Percentiles rank a stretch among this genome's conserved stretches.
phyloP scores from a whole-genome alignment of 2,888 invertebrate species.

The Drepana falcataria region DNA sequence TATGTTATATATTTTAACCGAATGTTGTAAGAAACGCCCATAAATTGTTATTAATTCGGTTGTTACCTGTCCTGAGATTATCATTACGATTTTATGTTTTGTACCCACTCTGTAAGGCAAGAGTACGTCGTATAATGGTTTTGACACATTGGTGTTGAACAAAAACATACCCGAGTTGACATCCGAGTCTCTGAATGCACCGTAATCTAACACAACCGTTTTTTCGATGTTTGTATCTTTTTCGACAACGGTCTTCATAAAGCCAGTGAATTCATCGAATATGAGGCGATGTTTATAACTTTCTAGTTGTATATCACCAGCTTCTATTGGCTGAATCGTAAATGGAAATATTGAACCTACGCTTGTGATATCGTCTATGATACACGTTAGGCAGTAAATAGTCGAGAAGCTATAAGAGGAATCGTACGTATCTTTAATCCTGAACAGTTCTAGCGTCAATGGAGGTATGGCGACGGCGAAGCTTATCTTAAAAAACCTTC shows the following conservation, averaged over 20 bases:
- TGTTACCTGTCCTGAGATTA: conserved; percentile 88
- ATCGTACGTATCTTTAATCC: conserved; percentile 61
- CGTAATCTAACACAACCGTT: conserved; percentile 81
- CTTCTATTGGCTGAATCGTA: conserved; percentile 82
- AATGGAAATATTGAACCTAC: conserved; percentile 36
- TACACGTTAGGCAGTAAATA: conserved; percentile 51
- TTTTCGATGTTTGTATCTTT: conserved; percentile 57
- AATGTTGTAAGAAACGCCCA: conserved; percentile 86
- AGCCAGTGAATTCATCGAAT: conserved; percentile 89
- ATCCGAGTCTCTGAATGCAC: conserved; percentile 91
- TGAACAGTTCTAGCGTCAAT: conserved; percentile 84
- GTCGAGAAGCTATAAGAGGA: conserved; percentile 48
- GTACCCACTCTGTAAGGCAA: conserved; percentile 82
- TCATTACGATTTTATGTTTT: conserved; percentile 80
- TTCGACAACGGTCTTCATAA: conserved; percentile 86
- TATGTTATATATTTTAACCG: conserved; percentile 87
- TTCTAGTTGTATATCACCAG: conserved; percentile 89
- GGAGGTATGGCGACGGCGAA: conserved; percentile 89
- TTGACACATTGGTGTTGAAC: conserved; percentile 91
- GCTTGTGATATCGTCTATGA: conserved; percentile 32
- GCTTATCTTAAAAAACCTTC: conserved; percentile 77
- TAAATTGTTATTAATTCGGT: conserved; percentile 91
- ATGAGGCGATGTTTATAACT: conserved; percentile 87
- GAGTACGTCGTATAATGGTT: conserved; percentile 87
- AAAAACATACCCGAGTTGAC: conserved; percentile 96